These are phyloP conservation scores for Drosophila pseudoananassae DNA, from an alignment of 1,140 invertebrate genomes.

Conservation along the genomic window DNA sequence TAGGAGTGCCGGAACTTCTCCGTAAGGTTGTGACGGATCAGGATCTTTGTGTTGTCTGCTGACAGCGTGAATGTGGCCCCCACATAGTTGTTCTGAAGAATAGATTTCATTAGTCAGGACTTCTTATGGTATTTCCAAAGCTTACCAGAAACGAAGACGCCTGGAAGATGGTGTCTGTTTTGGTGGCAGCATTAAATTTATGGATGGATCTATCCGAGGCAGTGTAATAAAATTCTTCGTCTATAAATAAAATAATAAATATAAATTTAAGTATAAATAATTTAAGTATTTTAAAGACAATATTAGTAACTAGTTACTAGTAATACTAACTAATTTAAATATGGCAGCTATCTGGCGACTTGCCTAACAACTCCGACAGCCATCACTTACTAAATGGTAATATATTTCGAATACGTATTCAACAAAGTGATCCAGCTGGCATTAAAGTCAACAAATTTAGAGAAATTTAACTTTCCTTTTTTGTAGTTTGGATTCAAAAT, in stretches of 20 bases:
- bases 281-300: not conserved
- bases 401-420: not conserved
- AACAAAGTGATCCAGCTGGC: not conserved
- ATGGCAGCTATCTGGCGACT: not conserved
- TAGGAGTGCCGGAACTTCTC: constrained; percentile 76
- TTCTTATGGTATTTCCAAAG: too few species aligned
- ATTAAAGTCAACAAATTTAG: not conserved
- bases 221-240: constrained; percentile 84
- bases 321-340: not conserved
- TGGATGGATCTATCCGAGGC: constrained; percentile 81
- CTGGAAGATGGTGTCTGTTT: constrained; percentile 73
- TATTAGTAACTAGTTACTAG: not conserved
- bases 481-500: too few species aligned
- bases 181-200: constrained; percentile 85
- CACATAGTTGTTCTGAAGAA: constrained; percentile 57
- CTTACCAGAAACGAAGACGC: constrained; percentile 84
- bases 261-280: not conserved
- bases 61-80: constrained; percentile 66
- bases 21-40: constrained; percentile 71
- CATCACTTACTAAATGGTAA: not conserved
- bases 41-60: constrained; percentile 69
- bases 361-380: not conserved
- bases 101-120: not conserved
- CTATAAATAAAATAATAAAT: constrained; percentile 43
- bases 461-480: not conserved